These are phyloP conservation scores for Encarsia formosa DNA, from an alignment of 2,888 invertebrate species.

Conservation along the genomic window DNA sequence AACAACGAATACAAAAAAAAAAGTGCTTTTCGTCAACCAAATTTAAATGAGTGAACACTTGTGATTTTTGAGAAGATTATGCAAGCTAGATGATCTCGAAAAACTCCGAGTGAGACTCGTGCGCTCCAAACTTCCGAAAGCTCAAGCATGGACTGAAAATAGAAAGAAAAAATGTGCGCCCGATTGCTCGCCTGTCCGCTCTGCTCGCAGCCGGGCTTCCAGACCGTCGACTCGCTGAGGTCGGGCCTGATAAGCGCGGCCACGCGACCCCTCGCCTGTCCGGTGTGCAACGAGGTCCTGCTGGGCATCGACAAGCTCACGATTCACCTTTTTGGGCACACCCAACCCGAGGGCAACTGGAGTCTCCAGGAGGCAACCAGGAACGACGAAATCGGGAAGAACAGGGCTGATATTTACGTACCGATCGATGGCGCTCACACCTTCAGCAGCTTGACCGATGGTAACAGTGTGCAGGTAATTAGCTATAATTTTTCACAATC, in stretches of 20 bases:
- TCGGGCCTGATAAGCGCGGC: constrained; percentile 71
- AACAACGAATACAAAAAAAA: too few relatives aligned
- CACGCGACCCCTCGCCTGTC: constrained; percentile 70
- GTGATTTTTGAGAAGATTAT: too few relatives aligned
- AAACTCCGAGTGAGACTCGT: too few relatives aligned
- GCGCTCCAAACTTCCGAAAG: too few relatives aligned
- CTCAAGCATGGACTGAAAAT: too few relatives aligned
- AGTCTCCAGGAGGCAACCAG: neutral
- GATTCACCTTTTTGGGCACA: constrained; percentile 76
- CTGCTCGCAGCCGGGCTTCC: constrained; percentile 70
- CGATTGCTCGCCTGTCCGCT: constrained; percentile 68
- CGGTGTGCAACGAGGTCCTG: constrained; percentile 72
- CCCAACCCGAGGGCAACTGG: constrained; percentile 32
- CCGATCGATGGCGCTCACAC: constrained; percentile 23
- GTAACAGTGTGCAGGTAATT: constrained; percentile 5
- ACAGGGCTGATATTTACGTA: constrained; percentile 16
- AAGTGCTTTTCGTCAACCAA: too few relatives aligned
- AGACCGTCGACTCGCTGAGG: constrained; percentile 66
- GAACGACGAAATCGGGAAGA: neutral
- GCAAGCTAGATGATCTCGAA: too few relatives aligned
- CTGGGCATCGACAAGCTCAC: constrained; percentile 78
- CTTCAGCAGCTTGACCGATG: constrained; percentile 6
- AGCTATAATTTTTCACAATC: neutral
- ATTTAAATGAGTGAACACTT: too few relatives aligned
- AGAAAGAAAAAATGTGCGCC: constrained; percentile 48